Evolutionary conservation across 1,140 invertebrate species (phyloP).

Genomic region (Drosophila ogumai): DNA sequence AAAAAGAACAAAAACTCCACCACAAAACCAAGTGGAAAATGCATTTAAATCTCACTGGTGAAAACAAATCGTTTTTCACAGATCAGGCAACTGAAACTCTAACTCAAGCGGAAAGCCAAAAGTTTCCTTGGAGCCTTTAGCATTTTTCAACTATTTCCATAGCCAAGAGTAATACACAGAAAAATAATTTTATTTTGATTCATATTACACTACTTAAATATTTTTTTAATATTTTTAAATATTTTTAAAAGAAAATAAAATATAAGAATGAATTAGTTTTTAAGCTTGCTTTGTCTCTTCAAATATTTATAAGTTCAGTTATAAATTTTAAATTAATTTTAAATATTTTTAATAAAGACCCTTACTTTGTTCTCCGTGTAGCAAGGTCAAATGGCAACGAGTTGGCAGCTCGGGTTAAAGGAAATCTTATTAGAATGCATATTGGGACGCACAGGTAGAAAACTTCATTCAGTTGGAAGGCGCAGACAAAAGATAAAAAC

Average conservation of each 20-base stretch:
- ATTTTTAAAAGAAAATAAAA: background rate
- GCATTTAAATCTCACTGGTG: conserved; percentile 15
- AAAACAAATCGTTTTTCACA: conserved; percentile 32
- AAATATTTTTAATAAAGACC: background rate
- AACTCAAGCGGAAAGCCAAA: conserved; percentile 29
- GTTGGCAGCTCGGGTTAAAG: conserved; percentile 39
- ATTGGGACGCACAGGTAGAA: conserved; percentile 60
- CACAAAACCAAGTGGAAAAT: conserved; percentile 15
- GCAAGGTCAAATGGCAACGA: conserved; percentile 48
- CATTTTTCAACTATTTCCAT: conserved; percentile 4
- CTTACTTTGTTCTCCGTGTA: background rate
- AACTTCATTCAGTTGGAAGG: conserved; percentile 41
- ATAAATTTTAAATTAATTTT: background rate
- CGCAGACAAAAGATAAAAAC: conserved; percentile 17
- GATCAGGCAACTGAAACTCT: conserved; percentile 14
- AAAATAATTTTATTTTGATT: background rate
- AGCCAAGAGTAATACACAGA: background rate
- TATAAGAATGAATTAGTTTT: too few species aligned
- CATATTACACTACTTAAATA: background rate
- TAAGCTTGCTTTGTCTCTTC: too few species aligned
- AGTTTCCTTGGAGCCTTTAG: conserved; percentile 31
- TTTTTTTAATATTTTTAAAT: too few species aligned
- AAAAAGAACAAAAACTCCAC: background rate
- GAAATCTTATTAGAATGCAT: conserved; percentile 81
- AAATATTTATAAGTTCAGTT: too few species aligned